Conservation (phyloP, 2,797 vertebrate species). For the Presbytis comata region DNA sequence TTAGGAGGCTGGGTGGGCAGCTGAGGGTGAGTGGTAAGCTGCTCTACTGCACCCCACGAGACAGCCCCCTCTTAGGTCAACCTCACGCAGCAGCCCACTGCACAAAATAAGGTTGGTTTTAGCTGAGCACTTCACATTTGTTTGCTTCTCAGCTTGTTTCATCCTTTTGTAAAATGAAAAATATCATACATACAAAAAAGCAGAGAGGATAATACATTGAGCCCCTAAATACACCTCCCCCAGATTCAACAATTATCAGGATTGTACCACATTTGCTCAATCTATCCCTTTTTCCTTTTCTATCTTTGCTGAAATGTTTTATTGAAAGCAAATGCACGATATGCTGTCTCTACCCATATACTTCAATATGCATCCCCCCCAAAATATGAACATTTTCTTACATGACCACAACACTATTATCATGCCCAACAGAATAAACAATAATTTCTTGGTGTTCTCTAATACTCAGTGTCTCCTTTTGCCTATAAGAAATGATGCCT, state of each 20-base stretch:
- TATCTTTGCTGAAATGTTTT: not conserved
- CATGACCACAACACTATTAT: not conserved
- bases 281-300: not conserved
- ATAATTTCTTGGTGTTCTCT: not conserved
- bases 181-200: not conserved
- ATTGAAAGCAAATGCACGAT: slow-evolving; percentile 44
- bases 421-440: not conserved
- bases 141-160: not conserved
- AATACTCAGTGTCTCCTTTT: not conserved
- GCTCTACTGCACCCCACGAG: not conserved
- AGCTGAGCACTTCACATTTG: not conserved
- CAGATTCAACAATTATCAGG: not conserved
- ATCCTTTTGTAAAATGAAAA: not conserved
- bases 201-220: not conserved
- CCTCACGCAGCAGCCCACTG: not conserved
- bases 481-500: not conserved
- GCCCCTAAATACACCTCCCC: not conserved
- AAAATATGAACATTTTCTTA: not conserved
- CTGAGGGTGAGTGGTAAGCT: not conserved
- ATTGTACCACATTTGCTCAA: not conserved
- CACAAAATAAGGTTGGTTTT: not conserved
- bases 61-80: not conserved
- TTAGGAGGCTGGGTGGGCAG: not conserved
- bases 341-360: not conserved
- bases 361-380: not conserved